A percentile compares a stretch with the other conserved stretches of the same genome.
These are phyloP conservation scores for Ectemnius lituratus DNA, from an alignment of 2,888 invertebrate species.

Conservation along the genomic window DNA sequence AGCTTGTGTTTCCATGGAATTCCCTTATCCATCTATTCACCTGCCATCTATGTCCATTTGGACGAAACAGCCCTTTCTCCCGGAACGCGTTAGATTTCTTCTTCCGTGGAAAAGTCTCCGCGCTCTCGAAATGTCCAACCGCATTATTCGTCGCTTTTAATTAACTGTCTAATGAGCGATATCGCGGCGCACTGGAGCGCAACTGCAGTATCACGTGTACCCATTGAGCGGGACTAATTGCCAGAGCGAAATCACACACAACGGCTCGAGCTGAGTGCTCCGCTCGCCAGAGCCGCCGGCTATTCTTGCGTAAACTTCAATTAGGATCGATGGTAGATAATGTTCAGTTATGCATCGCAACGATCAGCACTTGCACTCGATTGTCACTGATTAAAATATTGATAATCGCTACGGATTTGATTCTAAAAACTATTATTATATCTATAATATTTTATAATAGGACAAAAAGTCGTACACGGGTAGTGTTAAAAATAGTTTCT, in stretches of 20 bases:
- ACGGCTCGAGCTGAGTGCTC: slow-evolving; percentile 31
- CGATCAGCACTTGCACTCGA: slow-evolving; percentile 56
- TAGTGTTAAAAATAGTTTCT: too few species aligned
- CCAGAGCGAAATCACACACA: neutral
- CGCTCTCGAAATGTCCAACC: neutral
- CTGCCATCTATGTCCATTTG: neutral
- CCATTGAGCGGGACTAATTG: neutral
- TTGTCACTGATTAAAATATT: slow-evolving; percentile 12
- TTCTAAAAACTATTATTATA: too few species aligned
- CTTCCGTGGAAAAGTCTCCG: neutral
- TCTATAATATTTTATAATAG: too few species aligned
- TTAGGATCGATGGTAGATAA: slow-evolving; percentile 45
- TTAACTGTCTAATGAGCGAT: slow-evolving; percentile 1
- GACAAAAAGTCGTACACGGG: too few species aligned
- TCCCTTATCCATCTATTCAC: too few species aligned
- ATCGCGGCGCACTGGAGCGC: neutral
- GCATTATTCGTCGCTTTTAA: slow-evolving; percentile 6
- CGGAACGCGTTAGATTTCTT: neutral
- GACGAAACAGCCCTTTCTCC: too few species aligned
- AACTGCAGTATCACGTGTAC: neutral
- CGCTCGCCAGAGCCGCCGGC: slow-evolving; percentile 42
- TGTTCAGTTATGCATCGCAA: slow-evolving; percentile 24
- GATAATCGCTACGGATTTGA: too few species aligned
- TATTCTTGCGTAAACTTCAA: slow-evolving; percentile 55
- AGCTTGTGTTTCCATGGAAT: too few species aligned